A percentile compares a stretch with the other conserved stretches of the same genome.
Evolutionary conservation across 64 coral and sea anemone species (phyloP).

Genomic region (Porites australiensis): DNA sequence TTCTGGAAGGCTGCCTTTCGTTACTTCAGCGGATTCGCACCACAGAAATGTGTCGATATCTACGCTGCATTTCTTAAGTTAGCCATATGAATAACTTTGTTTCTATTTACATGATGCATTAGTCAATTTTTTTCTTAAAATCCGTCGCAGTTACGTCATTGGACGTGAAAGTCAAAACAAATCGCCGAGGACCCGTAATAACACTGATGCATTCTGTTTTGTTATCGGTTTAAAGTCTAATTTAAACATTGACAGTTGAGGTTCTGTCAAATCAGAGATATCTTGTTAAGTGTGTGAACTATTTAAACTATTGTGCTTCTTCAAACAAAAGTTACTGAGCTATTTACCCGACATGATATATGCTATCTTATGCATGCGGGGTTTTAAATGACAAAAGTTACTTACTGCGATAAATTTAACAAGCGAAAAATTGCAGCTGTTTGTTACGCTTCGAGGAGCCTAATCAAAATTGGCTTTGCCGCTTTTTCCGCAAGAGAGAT

Average conservation of each 20-base stretch:
- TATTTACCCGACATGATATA: not conserved
- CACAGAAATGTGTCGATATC: no score
- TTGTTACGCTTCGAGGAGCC: not conserved
- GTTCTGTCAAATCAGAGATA: not conserved
- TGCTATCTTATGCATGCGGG: conserved; percentile 22
- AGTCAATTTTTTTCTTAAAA: not conserved
- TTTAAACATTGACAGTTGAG: not conserved
- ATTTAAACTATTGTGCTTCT: not conserved
- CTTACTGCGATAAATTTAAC: not conserved
- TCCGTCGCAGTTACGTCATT: conserved; percentile 26
- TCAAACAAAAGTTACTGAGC: not conserved
- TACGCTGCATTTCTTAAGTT: not conserved
- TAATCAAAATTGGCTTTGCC: not conserved
- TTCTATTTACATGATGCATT: conserved; percentile 27
- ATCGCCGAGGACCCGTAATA: not conserved
- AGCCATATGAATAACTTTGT: not conserved
- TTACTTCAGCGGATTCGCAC: no score
- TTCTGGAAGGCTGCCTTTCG: no score
- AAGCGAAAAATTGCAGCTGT: not conserved
- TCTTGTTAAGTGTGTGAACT: not conserved
- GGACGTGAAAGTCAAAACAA: conserved; percentile 3
- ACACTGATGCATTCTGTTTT: not conserved
- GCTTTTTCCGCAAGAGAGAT: not conserved
- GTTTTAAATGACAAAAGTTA: not conserved
- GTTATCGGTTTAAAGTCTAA: not conserved